Evolutionary conservation across 2,797 vertebrate genomes (phyloP), one percentile per base, ranked within the genome.

Genomic region (Melopsittacus undulatus): DNA sequence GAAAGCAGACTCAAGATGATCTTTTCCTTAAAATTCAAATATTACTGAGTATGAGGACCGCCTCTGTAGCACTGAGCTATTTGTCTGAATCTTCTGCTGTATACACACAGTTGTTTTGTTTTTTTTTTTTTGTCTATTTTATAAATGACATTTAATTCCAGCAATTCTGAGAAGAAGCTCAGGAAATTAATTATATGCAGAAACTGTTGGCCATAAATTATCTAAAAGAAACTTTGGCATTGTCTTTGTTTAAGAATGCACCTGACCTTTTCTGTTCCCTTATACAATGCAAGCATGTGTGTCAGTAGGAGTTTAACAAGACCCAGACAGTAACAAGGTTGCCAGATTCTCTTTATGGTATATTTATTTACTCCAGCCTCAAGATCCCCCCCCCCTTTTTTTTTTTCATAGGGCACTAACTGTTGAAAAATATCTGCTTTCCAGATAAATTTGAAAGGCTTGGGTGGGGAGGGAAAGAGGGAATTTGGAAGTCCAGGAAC

Each of bases 241-340:
- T 57, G 56, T 32, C 91, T 95, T 92, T 85, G 81, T 84, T 89
- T 89, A 91, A 75, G 64, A 93, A 93, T 91, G 79, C 56, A 96
- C 91, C 93, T 92, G 96, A 95, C 81, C 88, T 83, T 97, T 96
- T 95, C 54, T 90, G 74, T 92, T 96, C 40, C 36, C 63, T 62
- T 83, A 87, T 87, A 48, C 42, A 61, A 49, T 75, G 22, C 59
- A 68, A 90, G 88, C 34, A 34, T 20, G 63, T 59, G 49, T 77
- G 86, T 93, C 87, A 91, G 76, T 22, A 72, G 42, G 48, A 88
- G 64, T 93, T 90, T 95, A 96, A 95, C 84, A 95, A 89, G 91
- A 87, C 63, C 78, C 94, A 96, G 93, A 70, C 68, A 89, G 66
- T 2, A 78, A 26, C 78, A 61, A 22, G 9, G 26, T 67, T 93